Evolutionary conservation across 2,113 vertebrate species (phyloP), one percentile per base, ranked within the genome.

Genomic region (Dasyurus viverrinus): DNA sequence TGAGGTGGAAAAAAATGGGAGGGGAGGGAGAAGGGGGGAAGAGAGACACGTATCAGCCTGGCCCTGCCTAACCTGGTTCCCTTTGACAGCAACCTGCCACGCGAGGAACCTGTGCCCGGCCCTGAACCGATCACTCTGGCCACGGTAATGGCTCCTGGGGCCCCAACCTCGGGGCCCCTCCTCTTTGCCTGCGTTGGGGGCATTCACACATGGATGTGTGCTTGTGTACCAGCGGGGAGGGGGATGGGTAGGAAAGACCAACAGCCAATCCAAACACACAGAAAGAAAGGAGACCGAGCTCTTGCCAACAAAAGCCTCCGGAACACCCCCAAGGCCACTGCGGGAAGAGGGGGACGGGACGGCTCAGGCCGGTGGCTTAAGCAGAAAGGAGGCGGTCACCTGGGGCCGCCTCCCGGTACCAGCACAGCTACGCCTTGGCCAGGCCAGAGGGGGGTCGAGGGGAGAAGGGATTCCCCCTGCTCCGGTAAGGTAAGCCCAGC

Each of bases 401-500:
- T 50, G 93, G 92, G 94, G 93, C 0, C 52, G 89, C 89, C 91
- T 94, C 54, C 90, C 53, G 24, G 54, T 90, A 90, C 84, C 46
- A 52, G 92, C 84, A 57, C 8, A 3, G 23, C 55, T 22, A 93
- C 47, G 30, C 36, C 92, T 48, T n/a, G 57, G 92, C 30, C 84
- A 47, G 50, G 57, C 90, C 6, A 2, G 89, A 93, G 90, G 94
- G 94, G 91, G 55, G 93, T n/a, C 50, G 93, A 10, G 2, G 55
- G 93, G 55, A 94, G 14, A 93, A 94, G n/a, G 91, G 92, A 90
- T 93, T 92, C 76, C 50, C 50, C 50, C 91, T 12, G 5, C 60
- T 76, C 53, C 97, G 36, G 53, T 90, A 91, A 94, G 36, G 54
- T 90, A 91, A 94, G 94, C 60, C 95, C 92, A 94, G 95, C 89